Conservation (phyloP, 2,113 vertebrate genomes). For the Barnardius zonarius region DNA sequence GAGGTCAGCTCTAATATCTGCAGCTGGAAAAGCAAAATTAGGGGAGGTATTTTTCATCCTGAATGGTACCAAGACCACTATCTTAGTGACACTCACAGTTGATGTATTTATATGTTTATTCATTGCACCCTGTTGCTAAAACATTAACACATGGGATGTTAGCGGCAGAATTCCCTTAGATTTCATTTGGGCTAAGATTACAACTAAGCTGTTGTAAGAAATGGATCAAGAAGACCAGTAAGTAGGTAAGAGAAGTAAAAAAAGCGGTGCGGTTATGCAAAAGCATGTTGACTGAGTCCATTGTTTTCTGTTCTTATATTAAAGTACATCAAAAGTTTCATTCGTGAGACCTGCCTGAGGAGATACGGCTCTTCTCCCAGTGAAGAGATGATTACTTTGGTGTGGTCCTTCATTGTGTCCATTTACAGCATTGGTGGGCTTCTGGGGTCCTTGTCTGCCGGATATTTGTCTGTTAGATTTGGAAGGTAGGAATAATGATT, state of each 20-base stretch:
- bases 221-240: neutral
- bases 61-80: neutral
- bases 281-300: neutral
- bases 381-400: constrained; percentile 62
- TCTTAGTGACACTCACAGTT: neutral
- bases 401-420: constrained; percentile 79
- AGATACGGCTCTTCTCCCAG: constrained; percentile 61
- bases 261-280: neutral
- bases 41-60: neutral
- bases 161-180: neutral
- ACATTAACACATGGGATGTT: neutral
- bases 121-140: neutral
- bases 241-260: neutral
- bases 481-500: constrained; percentile 69
- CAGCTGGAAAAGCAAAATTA: neutral
- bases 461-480: constrained; percentile 70
- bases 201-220: neutral
- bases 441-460: constrained; percentile 68
- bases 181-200: neutral
- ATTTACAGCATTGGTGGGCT: constrained; percentile 73
- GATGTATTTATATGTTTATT: neutral
- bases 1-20: neutral
- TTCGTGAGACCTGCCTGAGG: constrained; percentile 71
- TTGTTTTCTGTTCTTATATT: neutral
- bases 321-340: constrained; percentile 77